These are phyloP conservation scores for Papilio xuthus DNA, from an alignment of 1,140 invertebrate species.

Conservation along the genomic window DNA sequence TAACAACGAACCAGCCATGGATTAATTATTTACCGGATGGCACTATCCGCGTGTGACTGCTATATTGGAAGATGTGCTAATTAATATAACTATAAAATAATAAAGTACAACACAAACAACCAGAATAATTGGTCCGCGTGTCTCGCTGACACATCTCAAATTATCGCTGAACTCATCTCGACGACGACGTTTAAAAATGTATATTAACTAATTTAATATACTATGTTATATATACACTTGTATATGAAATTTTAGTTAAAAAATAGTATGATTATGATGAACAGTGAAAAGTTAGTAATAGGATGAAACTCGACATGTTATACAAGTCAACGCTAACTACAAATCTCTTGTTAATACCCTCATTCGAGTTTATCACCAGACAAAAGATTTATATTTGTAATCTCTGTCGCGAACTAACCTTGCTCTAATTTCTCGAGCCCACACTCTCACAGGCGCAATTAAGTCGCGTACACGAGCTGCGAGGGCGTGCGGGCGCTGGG, in stretches of 20 bases:
- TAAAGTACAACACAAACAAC: not conserved
- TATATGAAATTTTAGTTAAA: not conserved
- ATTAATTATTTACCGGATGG: conserved; percentile 35
- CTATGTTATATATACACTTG: not conserved
- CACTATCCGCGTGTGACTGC: not conserved
- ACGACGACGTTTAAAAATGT: not conserved
- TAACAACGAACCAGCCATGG: not conserved
- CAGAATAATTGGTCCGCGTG: conserved; percentile 15
- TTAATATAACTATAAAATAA: conserved; percentile 5
- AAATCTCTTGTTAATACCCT: too few species aligned
- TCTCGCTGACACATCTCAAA: not conserved
- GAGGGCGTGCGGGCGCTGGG: conserved; percentile 42
- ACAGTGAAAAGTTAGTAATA: not conserved
- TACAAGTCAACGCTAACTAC: not conserved
- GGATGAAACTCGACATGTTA: not conserved
- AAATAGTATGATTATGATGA: not conserved
- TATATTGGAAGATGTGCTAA: conserved; percentile 22
- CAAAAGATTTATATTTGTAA: conserved; percentile 42
- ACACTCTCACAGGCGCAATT: conserved; percentile 81
- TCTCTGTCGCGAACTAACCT: conserved; percentile 62
- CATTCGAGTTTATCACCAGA: conserved; percentile 36
- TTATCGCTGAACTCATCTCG: not conserved
- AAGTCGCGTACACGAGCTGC: conserved; percentile 74
- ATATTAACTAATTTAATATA: not conserved
- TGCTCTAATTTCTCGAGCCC: conserved; percentile 78